phyloP scores from a whole-genome alignment of 1,140 invertebrate species.

The Drosophila tropicalis region DNA sequence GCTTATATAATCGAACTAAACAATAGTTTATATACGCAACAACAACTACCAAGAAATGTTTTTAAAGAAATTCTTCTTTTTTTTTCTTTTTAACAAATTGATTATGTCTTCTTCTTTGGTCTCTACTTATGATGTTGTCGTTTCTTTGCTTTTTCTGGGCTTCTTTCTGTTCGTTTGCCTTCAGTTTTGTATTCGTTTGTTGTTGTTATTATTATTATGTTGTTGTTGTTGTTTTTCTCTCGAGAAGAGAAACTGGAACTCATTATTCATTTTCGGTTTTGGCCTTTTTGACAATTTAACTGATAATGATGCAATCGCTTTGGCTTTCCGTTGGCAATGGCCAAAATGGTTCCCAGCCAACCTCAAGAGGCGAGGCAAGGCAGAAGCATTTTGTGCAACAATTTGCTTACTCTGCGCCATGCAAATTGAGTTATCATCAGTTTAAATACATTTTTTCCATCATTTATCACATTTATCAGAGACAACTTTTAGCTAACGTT shows the following conservation, averaged over 20 bases:
- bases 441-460: background rate
- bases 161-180: conserved; percentile 12
- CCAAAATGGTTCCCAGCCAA: conserved; percentile 44
- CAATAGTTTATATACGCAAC: conserved; percentile 1
- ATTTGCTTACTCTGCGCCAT: conserved; percentile 29
- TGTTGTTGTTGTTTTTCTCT: background rate
- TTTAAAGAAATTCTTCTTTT: conserved; percentile 5
- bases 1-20: background rate
- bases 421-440: conserved; percentile 39
- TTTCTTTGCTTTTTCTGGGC: conserved; percentile 3
- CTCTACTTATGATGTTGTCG: background rate
- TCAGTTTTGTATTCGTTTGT: background rate
- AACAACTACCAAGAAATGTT: background rate
- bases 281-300: conserved; percentile 70
- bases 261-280: conserved; percentile 72
- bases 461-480: conserved; percentile 35
- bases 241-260: conserved; percentile 42
- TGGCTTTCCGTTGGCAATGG: conserved; percentile 46
- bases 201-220: background rate
- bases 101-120: conserved; percentile 7
- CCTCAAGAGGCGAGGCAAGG: background rate
- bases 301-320: conserved; percentile 80
- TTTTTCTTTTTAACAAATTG: conserved; percentile 5
- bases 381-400: conserved; percentile 63
- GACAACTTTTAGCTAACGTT: conserved; percentile 61